phyloP scores from a whole-genome alignment of 2,797 vertebrate genomes.

The Podargus strigoides region DNA sequence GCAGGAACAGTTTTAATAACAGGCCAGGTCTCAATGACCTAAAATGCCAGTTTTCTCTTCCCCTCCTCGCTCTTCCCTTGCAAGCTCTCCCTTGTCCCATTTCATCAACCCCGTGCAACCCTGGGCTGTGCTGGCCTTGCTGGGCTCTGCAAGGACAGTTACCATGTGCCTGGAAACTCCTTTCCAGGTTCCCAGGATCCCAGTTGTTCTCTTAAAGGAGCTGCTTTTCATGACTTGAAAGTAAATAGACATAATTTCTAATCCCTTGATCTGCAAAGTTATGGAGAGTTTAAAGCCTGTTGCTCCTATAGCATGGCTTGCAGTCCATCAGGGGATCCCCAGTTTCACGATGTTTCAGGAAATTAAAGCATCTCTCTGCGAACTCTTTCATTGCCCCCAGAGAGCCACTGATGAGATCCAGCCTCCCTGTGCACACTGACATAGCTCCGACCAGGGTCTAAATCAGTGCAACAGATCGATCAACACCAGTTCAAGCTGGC shows the following conservation, averaged over 20 bases:
- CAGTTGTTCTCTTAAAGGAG: background rate
- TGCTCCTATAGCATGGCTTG: slow-evolving; percentile 10
- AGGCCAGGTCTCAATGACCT: background rate
- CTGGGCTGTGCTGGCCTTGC: background rate
- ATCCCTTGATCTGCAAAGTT: slow-evolving; percentile 41
- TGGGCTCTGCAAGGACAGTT: background rate
- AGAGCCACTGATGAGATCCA: slow-evolving; percentile 44
- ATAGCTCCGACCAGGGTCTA: background rate
- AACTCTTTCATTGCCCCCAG: slow-evolving; percentile 17
- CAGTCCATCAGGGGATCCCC: slow-evolving; percentile 12
- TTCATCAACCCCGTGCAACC: background rate
- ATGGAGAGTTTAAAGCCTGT: slow-evolving; percentile 21
- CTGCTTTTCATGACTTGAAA: slow-evolving; percentile 45
- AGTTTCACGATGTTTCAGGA: slow-evolving; percentile 62
- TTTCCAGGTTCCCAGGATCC: slow-evolving; percentile 54
- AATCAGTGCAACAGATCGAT: background rate
- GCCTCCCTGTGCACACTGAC: background rate
- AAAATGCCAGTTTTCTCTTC: background rate
- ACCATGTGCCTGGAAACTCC: background rate
- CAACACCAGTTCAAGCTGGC: fast-evolving
- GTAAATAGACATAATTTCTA: slow-evolving; percentile 44
- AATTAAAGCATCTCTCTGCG: slow-evolving; percentile 34
- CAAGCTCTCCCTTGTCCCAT: background rate
- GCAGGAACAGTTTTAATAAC: slow-evolving; percentile 19
- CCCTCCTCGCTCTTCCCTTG: background rate